Percentiles rank a stretch among this genome's conserved stretches.
phyloP scores from a whole-genome alignment of 2,797 vertebrate genomes.

The Notoglanidium macrostoma region DNA sequence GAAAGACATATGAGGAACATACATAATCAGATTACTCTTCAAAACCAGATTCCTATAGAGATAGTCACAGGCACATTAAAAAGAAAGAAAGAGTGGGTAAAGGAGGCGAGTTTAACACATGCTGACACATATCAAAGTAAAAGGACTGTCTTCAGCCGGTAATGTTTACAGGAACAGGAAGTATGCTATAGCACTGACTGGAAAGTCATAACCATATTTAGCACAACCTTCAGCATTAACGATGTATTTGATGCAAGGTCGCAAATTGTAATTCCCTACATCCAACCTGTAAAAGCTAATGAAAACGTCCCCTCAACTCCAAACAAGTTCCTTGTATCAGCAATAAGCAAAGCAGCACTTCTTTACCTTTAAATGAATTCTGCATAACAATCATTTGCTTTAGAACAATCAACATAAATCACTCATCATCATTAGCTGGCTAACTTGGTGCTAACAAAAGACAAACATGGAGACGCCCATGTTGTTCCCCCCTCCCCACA shows the following conservation, averaged over 20 bases:
- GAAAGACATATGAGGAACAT: slow-evolving; percentile 8
- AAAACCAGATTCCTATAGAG: background rate
- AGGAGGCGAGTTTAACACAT: background rate
- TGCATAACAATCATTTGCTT: background rate
- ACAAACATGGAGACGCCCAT: background rate
- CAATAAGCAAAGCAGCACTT: background rate
- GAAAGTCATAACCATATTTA: background rate
- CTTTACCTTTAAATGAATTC: background rate
- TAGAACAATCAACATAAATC: background rate
- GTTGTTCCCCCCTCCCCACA: no score
- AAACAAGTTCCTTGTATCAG: background rate
- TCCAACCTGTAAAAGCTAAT: background rate
- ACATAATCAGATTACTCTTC: background rate
- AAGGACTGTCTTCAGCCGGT: background rate
- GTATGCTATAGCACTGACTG: background rate
- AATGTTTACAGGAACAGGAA: background rate
- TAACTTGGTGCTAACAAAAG: background rate
- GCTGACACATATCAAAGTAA: slow-evolving; percentile 14
- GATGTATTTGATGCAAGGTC: background rate
- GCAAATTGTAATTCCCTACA: background rate
- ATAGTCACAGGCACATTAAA: background rate
- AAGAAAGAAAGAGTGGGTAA: background rate
- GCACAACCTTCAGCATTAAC: background rate
- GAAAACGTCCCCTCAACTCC: background rate
- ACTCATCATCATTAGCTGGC: background rate